Conservation (phyloP, 2,888 invertebrate genomes). For the Smittia aterrima region DNA sequence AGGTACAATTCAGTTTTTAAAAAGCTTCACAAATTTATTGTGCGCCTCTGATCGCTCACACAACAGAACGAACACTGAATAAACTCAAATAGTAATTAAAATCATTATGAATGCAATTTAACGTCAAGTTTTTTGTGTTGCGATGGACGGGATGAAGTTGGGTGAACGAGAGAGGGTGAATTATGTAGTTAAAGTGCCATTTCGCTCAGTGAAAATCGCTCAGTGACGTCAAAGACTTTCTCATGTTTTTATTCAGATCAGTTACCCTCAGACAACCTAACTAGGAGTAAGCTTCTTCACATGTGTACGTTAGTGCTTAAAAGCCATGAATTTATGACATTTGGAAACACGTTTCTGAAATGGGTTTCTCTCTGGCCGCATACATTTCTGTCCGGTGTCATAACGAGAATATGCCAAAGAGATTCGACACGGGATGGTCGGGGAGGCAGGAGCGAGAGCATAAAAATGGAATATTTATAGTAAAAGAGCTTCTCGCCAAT, state of each 20-base stretch:
- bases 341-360: constrained; percentile 2
- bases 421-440: neutral
- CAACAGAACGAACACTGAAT: neutral
- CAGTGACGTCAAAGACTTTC: no score
- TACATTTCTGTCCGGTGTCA: constrained; percentile 10
- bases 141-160: neutral
- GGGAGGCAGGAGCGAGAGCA: neutral
- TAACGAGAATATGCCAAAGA: neutral
- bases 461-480: constrained; percentile 1
- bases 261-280: no score
- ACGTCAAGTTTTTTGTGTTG: neutral
- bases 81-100: neutral
- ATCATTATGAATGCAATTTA: neutral
- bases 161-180: neutral
- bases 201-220: no score
- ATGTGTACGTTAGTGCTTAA: neutral
- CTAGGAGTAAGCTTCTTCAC: no score
- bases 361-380: neutral
- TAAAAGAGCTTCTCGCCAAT: neutral
- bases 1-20: no score
- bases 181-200: no score
- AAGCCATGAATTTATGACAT: constrained; percentile 7
- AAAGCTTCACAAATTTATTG: no score
- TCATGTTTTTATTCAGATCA: no score
- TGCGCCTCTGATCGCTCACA: no score